Conservation (phyloP, 1,140 invertebrate genomes). For the Magallana gigas region DNA sequence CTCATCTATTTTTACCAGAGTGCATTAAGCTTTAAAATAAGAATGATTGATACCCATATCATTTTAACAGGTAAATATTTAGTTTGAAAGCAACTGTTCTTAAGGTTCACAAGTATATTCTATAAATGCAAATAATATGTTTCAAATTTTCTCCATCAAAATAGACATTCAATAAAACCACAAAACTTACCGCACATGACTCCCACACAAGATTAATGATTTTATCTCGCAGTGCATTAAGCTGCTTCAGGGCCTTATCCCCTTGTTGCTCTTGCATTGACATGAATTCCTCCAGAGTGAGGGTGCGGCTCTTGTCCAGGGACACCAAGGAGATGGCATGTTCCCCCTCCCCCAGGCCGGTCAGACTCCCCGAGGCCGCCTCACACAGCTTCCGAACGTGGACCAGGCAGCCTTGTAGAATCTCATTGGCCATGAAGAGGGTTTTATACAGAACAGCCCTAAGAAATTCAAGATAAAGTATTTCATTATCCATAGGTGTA, state of each 20-base stretch:
- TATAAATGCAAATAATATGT: no score
- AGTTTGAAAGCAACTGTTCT: no score
- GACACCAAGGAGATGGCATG: constrained; percentile 71
- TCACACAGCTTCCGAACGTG: constrained; percentile 76
- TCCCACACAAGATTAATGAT: constrained; percentile 77
- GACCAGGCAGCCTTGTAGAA: constrained; percentile 77
- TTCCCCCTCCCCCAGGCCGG: constrained; percentile 68
- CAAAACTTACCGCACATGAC: constrained; percentile 76
- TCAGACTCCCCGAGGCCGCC: constrained; percentile 71
- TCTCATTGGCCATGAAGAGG: constrained; percentile 77
- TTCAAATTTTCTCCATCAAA: no score
- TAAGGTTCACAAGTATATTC: no score
- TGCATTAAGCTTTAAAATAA: no score
- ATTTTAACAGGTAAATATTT: no score
- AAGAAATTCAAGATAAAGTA: constrained; percentile 45
- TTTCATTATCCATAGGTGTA: not conserved
- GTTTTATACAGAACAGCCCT: constrained; percentile 70
- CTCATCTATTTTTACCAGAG: no score
- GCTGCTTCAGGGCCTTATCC: constrained; percentile 65
- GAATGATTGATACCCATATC: no score
- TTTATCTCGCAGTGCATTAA: constrained; percentile 70
- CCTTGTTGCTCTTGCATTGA: constrained; percentile 68
- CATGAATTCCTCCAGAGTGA: constrained; percentile 75
- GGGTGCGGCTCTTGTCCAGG: constrained; percentile 67
- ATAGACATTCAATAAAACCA: not conserved